Percentiles rank a stretch among this genome's conserved stretches.
These are phyloP conservation scores for Oscheius sp. DNA, from an alignment of 2,888 invertebrate species.

Conservation along the genomic window DNA sequence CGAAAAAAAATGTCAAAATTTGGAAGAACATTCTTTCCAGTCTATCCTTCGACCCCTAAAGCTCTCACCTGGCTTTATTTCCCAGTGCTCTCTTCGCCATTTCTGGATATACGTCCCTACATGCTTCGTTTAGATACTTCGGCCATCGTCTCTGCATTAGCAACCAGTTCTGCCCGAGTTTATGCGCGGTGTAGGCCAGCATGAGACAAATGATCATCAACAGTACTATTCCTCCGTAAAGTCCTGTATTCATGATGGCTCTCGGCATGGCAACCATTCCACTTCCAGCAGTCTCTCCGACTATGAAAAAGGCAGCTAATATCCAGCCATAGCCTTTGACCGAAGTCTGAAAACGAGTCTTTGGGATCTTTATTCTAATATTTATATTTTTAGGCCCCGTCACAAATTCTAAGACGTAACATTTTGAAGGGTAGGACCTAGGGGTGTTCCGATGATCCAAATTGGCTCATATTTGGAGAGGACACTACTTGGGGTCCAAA, in stretches of 20 bases:
- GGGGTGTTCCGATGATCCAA: too few species aligned
- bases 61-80: constrained; percentile 33
- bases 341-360: not conserved
- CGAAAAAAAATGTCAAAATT: too few species aligned
- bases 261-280: constrained; percentile 50
- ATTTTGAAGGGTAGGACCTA: too few species aligned
- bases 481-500: too few species aligned
- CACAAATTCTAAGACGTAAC: too few species aligned
- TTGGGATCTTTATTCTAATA: not conserved
- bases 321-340: constrained; percentile 39
- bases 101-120: constrained; percentile 51
- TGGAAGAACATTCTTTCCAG: too few species aligned
- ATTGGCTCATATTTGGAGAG: too few species aligned
- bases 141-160: constrained; percentile 43
- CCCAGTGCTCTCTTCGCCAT: constrained; percentile 49
- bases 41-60: too few species aligned
- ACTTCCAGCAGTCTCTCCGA: constrained; percentile 52
- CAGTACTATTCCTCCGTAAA: constrained; percentile 36
- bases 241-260: constrained; percentile 43
- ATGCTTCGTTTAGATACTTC: constrained; percentile 38
- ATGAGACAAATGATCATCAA: constrained; percentile 42
- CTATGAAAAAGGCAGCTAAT: constrained; percentile 48
- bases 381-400: too few species aligned
- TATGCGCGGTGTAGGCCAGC: constrained; percentile 43
- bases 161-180: constrained; percentile 49